A percentile compares a stretch with the other conserved stretches of the same genome.
phyloP scores from a whole-genome alignment of 1,140 invertebrate species.

The Zaprionus tsacasi region DNA sequence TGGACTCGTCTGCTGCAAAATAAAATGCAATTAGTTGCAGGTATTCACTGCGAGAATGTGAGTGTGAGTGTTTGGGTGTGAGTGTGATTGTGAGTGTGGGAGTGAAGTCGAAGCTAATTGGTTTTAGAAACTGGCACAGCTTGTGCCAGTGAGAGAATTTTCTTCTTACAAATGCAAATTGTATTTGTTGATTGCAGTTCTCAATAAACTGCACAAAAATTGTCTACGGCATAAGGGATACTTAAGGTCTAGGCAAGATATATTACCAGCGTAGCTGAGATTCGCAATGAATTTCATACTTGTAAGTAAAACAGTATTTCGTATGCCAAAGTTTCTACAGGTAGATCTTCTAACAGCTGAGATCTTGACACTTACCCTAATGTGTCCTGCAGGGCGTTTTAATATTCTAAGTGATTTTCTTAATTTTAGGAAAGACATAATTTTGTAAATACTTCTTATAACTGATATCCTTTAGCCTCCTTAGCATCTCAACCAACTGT shows the following conservation, averaged over 20 bases:
- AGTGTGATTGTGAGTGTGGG: not conserved
- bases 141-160: not conserved
- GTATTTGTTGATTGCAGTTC: slow-evolving; percentile 11
- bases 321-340: not conserved
- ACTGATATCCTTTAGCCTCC: not conserved
- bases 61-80: not conserved
- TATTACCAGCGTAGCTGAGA: not conserved
- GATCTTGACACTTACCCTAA: not conserved
- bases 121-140: slow-evolving; percentile 11
- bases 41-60: not conserved
- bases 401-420: too few relatives aligned
- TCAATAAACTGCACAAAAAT: not conserved
- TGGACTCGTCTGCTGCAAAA: slow-evolving; percentile 2
- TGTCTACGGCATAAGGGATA: not conserved
- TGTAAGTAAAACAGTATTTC: not conserved
- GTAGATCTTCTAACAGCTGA: not conserved
- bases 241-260: not conserved
- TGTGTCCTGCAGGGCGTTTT: too few relatives aligned
- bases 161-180: slow-evolving; percentile 19
- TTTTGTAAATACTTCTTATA: too few relatives aligned
- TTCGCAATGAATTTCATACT: not conserved
- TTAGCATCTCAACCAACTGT: not conserved
- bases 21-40: slow-evolving; percentile 11
- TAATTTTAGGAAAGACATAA: too few relatives aligned
- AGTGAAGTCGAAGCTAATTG: not conserved